These are phyloP conservation scores for Oceanodroma tethys DNA, from an alignment of 2,113 vertebrate genomes.

Conservation along the genomic window DNA sequence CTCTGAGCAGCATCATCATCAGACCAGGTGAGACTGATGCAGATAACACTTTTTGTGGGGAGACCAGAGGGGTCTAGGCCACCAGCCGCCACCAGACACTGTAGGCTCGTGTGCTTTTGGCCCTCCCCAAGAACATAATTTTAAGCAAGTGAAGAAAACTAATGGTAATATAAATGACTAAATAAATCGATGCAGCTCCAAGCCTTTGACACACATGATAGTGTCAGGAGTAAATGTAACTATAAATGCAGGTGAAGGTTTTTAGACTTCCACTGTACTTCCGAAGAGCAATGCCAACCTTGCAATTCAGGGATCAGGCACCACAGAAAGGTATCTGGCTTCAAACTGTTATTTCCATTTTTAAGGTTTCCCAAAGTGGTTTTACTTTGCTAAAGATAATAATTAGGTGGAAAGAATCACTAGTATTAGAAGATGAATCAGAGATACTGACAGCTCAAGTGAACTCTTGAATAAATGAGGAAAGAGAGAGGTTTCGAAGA, in stretches of 20 bases:
- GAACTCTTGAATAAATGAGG: background rate
- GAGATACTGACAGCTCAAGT: background rate
- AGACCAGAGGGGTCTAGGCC: background rate
- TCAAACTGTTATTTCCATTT: background rate
- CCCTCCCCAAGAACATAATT: background rate
- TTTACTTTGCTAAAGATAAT: background rate
- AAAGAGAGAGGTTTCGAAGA: background rate
- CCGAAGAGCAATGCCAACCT: background rate
- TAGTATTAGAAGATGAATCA: background rate
- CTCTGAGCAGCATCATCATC: background rate
- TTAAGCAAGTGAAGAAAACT: background rate
- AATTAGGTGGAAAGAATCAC: background rate
- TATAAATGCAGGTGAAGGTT: background rate
- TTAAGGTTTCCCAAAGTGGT: background rate
- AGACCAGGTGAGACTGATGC: background rate
- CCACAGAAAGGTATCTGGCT: background rate
- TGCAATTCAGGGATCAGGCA: background rate
- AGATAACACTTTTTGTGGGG: background rate
- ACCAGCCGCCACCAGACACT: background rate
- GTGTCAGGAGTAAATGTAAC: background rate
- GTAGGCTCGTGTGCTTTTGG: background rate
- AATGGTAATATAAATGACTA: background rate
- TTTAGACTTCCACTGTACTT: background rate
- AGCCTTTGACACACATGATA: accelerated
- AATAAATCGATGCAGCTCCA: background rate